Evolutionary conservation across 2,113 vertebrate genomes (phyloP).

Genomic region (Nerophis ophidion): DNA sequence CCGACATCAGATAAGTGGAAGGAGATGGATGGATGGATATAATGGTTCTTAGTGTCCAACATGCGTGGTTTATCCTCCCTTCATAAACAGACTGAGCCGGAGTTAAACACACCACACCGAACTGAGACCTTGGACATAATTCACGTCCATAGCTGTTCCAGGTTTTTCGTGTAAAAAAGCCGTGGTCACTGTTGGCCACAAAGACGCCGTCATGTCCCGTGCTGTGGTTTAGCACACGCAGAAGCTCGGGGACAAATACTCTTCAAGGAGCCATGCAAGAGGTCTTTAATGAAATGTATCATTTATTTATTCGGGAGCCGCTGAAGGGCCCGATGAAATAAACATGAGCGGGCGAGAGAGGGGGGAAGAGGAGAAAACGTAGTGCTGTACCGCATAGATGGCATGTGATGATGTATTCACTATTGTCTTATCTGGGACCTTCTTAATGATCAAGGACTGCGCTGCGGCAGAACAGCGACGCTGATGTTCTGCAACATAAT

Average conservation of each 20-base stretch:
- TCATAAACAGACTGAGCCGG: no score
- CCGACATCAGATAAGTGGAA: no score
- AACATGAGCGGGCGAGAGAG: slow-evolving; percentile 55
- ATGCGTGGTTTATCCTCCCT: no score
- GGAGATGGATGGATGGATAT: no score
- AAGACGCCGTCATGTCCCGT: slow-evolving; percentile 54
- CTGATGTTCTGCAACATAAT: no score
- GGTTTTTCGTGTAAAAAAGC: slow-evolving; percentile 23
- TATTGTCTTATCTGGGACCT: no score
- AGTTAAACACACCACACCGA: no score
- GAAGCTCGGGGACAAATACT: slow-evolving; percentile 58
- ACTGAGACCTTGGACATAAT: background rate
- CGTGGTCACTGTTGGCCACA: slow-evolving; percentile 37
- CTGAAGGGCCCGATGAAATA: slow-evolving; percentile 64
- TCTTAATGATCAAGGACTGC: no score
- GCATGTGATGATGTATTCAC: slow-evolving; percentile 7
- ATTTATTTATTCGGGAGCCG: slow-evolving; percentile 66
- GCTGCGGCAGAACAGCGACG: no score
- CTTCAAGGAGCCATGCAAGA: slow-evolving; percentile 60
- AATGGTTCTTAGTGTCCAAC: no score
- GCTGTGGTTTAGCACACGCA: slow-evolving; percentile 62
- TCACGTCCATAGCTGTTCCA: slow-evolving; percentile 10
- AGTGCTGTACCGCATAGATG: background rate
- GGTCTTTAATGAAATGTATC: slow-evolving; percentile 69
- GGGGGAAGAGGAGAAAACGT: background rate